phyloP scores from a whole-genome alignment of 92 coral and sea anemone species.

The Heliopora coerulea region DNA sequence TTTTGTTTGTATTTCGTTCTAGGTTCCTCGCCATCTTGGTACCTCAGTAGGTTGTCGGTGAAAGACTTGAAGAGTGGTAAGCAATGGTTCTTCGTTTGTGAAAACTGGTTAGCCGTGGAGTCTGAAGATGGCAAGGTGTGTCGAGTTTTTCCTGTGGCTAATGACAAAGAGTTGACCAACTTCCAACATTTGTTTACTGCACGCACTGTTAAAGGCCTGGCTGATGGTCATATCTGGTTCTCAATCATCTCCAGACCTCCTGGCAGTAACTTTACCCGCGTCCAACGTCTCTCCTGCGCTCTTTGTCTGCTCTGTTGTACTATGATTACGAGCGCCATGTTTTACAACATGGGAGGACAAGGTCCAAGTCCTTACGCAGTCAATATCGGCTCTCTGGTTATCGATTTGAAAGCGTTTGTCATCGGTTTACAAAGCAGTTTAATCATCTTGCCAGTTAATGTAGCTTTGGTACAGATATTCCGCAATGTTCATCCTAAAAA shows the following conservation, averaged over 20 bases:
- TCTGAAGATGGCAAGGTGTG: slow-evolving; percentile 90
- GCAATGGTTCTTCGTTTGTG: slow-evolving; percentile 80
- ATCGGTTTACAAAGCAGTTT: slow-evolving; percentile 87
- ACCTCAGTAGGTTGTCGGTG: slow-evolving; percentile 78
- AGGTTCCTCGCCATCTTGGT: slow-evolving; percentile 92
- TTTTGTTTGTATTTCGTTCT: background rate
- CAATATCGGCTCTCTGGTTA: slow-evolving; percentile 64
- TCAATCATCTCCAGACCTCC: slow-evolving; percentile 90
- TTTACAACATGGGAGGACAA: slow-evolving; percentile 70
- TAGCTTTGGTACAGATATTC: slow-evolving; percentile 82
- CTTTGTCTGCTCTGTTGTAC: slow-evolving; percentile 85
- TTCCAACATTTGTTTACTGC: slow-evolving; percentile 83
- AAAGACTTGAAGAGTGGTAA: slow-evolving; percentile 68
- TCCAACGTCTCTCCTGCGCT: slow-evolving; percentile 86
- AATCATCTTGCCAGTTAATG: slow-evolving; percentile 84
- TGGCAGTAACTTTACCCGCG: slow-evolving; percentile 82
- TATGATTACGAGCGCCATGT: slow-evolving; percentile 92
- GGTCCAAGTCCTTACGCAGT: slow-evolving; percentile 42
- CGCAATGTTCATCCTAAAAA: slow-evolving; percentile 74
- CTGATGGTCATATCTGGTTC: slow-evolving; percentile 97
- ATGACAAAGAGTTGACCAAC: slow-evolving; percentile 70
- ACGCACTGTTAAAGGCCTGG: slow-evolving; percentile 78
- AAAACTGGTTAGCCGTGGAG: slow-evolving; percentile 95
- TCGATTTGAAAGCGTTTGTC: slow-evolving; percentile 73
- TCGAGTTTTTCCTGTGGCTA: slow-evolving; percentile 76